Percentiles rank a stretch among this genome's conserved stretches.
These are phyloP conservation scores for Clarias pachynema DNA, from an alignment of 2,797 vertebrate genomes.

Conservation along the genomic window DNA sequence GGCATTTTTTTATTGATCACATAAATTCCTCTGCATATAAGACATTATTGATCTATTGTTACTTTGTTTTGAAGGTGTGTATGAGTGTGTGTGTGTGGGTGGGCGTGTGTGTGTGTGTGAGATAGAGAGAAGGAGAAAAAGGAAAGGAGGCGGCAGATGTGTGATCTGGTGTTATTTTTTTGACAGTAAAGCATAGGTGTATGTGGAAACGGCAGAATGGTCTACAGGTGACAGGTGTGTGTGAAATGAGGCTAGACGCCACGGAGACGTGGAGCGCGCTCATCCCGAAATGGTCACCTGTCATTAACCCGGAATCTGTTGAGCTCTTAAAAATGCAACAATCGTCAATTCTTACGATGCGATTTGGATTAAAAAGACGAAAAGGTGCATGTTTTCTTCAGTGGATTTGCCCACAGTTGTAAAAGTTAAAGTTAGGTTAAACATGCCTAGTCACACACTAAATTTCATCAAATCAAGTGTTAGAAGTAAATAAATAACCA, in stretches of 20 bases:
- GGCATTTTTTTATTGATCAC: constrained; percentile 42
- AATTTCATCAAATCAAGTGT: neutral
- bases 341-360: neutral
- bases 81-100: constrained; percentile 11
- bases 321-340: constrained; percentile 30
- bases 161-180: constrained; percentile 23
- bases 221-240: constrained; percentile 53
- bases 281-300: constrained; percentile 53
- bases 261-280: constrained; percentile 43
- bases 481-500: neutral
- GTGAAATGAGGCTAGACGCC: constrained; percentile 60
- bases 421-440: neutral
- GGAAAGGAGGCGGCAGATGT: constrained; percentile 10
- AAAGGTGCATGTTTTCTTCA: neutral
- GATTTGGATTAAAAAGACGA: neutral
- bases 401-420: neutral
- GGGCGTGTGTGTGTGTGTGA: neutral
- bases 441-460: neutral
- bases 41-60: constrained; percentile 33
- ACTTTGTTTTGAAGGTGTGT: constrained; percentile 29
- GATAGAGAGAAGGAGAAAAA: neutral
- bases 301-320: constrained; percentile 54
- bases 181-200: constrained; percentile 1
- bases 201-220: constrained; percentile 15
- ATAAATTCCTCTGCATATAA: constrained; percentile 40